phyloP scores from a whole-genome alignment of 2,797 vertebrate species.

The Telmatherina bonti region DNA sequence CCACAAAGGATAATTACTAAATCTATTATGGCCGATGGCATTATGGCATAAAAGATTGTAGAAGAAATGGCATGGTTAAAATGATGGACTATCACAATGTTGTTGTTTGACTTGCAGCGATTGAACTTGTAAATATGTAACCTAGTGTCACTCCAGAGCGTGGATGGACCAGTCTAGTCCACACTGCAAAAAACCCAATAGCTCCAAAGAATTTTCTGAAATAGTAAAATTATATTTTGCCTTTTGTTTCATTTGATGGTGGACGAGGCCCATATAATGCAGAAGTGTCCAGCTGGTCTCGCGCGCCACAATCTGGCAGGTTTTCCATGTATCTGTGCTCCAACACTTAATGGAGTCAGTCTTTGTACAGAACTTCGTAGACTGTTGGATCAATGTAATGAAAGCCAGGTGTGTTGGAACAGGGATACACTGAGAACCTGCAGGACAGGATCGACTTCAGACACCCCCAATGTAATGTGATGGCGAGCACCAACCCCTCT shows the following conservation, averaged over 20 bases:
- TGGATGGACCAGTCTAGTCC: neutral
- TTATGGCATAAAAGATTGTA: conserved; percentile 47
- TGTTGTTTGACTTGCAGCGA: conserved; percentile 12
- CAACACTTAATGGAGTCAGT: no score
- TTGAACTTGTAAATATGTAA: conserved; percentile 7
- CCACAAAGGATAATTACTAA: conserved; percentile 66
- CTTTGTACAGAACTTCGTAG: no score
- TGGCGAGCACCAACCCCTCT: neutral
- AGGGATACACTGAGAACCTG: no score
- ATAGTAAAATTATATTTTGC: neutral
- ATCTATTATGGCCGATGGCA: conserved; percentile 52
- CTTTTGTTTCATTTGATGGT: neutral
- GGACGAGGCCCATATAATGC: neutral
- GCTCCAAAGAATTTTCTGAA: neutral
- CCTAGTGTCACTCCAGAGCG: neutral
- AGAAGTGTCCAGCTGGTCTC: no score
- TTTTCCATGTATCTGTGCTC: no score
- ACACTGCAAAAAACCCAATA: neutral
- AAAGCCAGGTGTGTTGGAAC: no score
- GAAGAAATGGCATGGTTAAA: conserved; percentile 43
- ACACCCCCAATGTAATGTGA: neutral
- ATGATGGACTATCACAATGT: conserved; percentile 22
- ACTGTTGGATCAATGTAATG: no score
- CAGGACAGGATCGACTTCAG: no score
- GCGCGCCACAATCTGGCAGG: no score